Evolutionary conservation across 1,140 invertebrate species (phyloP), one percentile per base, ranked within the genome.

Genomic region (Macrocentrus cingulum): DNA sequence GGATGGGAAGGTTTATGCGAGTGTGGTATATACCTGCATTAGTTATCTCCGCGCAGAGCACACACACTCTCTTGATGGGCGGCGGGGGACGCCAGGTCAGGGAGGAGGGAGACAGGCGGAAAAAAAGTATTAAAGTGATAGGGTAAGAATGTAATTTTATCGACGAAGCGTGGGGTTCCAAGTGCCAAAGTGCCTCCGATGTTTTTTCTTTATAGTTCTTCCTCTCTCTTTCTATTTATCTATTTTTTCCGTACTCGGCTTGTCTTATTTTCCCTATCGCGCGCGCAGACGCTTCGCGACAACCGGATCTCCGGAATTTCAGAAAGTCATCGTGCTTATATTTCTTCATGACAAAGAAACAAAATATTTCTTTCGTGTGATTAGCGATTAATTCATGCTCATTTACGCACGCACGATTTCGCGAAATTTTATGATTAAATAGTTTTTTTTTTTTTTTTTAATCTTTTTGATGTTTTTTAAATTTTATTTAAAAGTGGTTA

Each of bases 141-240:
- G 34, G 20, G 29, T 50, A 32, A 41, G 56, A 58, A 58, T 58
- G 56, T 50, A 29, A 44, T 34, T 57, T 58, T 51, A 51, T 58
- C 56, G 25, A 51, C 46, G 36, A 42, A 49, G 56, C 37, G 56
- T 58, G 46, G 56, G 48, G 42, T 58, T 58, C 32, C 32, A 18
- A 49, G 19, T 49, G 45, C 20, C 45, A 41, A 49, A n/a, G 20
- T 50, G 13, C 37, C 48, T 42, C 18, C 22, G n/a, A 13, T 41
- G 23, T 44, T 32, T 15, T 18, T 42, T 42, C 49, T 11, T 56
- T 49, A 25, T 19, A 25, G 41, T 23, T 49, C 19, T 22, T 48
- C 29, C 41, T 13, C 19, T 50, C 22, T 57, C 37, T 49, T 20
- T 39, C 25, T 3, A 39, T 56, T n/a, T n/a, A n/a, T n/a, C n/a